Evolutionary conservation across 2,888 invertebrate genomes (phyloP).

Genomic region (Molanna angustata): DNA sequence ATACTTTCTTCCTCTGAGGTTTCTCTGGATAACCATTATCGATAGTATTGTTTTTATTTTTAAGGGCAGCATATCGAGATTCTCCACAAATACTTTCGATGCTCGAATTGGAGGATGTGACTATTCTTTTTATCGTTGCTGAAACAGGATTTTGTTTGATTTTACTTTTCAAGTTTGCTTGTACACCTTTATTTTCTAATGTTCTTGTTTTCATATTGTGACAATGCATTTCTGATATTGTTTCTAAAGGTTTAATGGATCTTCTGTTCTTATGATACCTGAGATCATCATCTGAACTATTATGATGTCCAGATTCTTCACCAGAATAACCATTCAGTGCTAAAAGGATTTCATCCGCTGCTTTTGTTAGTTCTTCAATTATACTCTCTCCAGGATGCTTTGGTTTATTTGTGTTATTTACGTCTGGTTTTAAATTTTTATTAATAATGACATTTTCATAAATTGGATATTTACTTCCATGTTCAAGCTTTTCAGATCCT

Average conservation of each 20-base stretch:
- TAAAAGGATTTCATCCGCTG: conserved; percentile 50
- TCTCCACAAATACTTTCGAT: conserved; percentile 29
- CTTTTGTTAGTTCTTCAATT: conserved; percentile 49
- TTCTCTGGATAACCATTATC: conserved; percentile 35
- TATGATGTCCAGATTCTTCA: conserved; percentile 40
- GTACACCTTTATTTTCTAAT: conserved; percentile 32
- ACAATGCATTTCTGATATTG: conserved; percentile 45
- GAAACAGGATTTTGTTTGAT: neutral
- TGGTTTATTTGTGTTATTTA: conserved; percentile 11
- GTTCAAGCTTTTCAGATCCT: neutral
- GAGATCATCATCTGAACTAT: conserved; percentile 37
- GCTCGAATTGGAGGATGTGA: conserved; percentile 30
- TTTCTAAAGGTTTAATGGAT: conserved; percentile 38
- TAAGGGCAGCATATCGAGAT: too few species aligned
- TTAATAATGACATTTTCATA: conserved; percentile 23
- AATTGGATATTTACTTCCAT: conserved; percentile 9
- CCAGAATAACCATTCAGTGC: conserved; percentile 51
- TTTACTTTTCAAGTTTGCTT: conserved; percentile 17
- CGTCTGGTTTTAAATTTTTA: conserved; percentile 7
- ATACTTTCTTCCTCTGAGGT: conserved; percentile 33
- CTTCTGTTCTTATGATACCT: conserved; percentile 34
- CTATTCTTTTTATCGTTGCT: conserved; percentile 6
- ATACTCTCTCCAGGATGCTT: conserved; percentile 36
- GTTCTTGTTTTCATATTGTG: conserved; percentile 37
- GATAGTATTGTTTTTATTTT: conserved; percentile 12